These are phyloP conservation scores for Aromia moschata DNA, from an alignment of 2,888 invertebrate genomes.

Conservation along the genomic window DNA sequence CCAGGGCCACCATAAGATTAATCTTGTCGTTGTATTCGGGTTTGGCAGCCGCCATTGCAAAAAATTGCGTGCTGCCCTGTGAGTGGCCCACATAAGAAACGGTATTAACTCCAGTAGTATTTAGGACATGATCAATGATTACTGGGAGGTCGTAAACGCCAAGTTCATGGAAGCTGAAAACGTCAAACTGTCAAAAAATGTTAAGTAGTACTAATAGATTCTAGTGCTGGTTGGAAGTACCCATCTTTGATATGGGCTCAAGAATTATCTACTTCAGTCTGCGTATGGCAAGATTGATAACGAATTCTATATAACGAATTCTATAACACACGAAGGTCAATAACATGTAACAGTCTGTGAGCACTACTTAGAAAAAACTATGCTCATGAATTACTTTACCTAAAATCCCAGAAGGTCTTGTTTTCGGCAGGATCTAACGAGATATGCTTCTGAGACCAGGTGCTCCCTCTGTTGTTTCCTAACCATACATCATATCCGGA, in stretches of 20 bases:
- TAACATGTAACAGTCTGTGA: too few relatives aligned
- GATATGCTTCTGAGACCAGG: conserved; percentile 63
- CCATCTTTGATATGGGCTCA: too few relatives aligned
- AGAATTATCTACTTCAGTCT: too few relatives aligned
- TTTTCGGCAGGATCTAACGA: conserved; percentile 44
- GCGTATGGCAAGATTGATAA: too few relatives aligned
- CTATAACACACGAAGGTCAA: too few relatives aligned
- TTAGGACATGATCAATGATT: conserved; percentile 74
- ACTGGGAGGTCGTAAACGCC: conserved; percentile 78
- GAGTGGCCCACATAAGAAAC: conserved; percentile 78
- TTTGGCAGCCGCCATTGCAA: conserved; percentile 68
- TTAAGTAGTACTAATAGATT: too few relatives aligned
- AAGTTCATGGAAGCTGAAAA: conserved; percentile 69
- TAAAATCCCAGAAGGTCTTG: conserved; percentile 65
- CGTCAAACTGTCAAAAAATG: too few relatives aligned
- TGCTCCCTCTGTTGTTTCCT: conserved; percentile 67
- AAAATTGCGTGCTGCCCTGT: conserved; percentile 71
- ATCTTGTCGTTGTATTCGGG: conserved; percentile 73
- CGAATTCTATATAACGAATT: too few relatives aligned
- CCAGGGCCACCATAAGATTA: conserved; percentile 70
- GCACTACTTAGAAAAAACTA: too few relatives aligned
- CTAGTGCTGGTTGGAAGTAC: too few relatives aligned
- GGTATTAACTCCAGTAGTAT: conserved; percentile 64
- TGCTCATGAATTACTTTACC: too few relatives aligned
- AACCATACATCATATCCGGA: conserved; percentile 45